Percentiles rank a stretch among this genome's conserved stretches.
phyloP scores from a whole-genome alignment of 2,797 vertebrate genomes.

The Sebastes vulpes region DNA sequence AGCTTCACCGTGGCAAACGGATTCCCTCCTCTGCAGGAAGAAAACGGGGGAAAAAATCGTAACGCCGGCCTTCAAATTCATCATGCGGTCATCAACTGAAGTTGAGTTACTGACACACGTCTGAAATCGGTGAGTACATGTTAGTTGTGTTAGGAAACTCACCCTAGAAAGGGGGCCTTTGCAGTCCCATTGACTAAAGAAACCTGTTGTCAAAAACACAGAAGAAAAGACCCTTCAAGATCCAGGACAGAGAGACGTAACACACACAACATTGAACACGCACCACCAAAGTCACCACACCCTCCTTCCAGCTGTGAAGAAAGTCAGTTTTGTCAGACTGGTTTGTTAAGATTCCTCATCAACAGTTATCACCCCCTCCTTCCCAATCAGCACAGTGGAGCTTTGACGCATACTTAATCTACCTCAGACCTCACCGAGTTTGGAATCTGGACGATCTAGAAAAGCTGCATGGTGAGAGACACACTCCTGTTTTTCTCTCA shows the following conservation, averaged over 20 bases:
- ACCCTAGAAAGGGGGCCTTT: constrained; percentile 94
- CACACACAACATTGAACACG: constrained; percentile 18
- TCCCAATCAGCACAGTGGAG: neutral
- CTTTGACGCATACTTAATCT: constrained; percentile 23
- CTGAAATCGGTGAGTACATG: constrained; percentile 6
- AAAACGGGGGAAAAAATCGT: neutral
- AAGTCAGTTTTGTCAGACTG: constrained; percentile 58
- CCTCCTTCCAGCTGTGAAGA: constrained; percentile 41
- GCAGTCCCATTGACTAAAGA: constrained; percentile 89
- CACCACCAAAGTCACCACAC: constrained; percentile 27
- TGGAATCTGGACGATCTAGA: constrained; percentile 78
- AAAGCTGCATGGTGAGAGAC: constrained; percentile 41
- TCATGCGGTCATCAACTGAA: neutral
- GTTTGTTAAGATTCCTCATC: constrained; percentile 73
- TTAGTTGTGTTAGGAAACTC: constrained; percentile 68
- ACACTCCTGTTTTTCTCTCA: constrained; percentile 8
- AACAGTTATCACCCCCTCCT: neutral
- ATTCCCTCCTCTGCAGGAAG: constrained; percentile 90
- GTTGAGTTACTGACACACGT: neutral
- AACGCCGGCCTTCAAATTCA: neutral
- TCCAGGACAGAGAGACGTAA: constrained; percentile 7
- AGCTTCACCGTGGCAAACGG: constrained; percentile 95
- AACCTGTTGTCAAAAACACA: constrained; percentile 83
- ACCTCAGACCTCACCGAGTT: constrained; percentile 14
- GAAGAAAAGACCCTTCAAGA: constrained; percentile 43